Percentiles rank a stretch among this genome's conserved stretches.
Conservation (phyloP, 2,888 invertebrate species). For the Elysia crispata region DNA sequence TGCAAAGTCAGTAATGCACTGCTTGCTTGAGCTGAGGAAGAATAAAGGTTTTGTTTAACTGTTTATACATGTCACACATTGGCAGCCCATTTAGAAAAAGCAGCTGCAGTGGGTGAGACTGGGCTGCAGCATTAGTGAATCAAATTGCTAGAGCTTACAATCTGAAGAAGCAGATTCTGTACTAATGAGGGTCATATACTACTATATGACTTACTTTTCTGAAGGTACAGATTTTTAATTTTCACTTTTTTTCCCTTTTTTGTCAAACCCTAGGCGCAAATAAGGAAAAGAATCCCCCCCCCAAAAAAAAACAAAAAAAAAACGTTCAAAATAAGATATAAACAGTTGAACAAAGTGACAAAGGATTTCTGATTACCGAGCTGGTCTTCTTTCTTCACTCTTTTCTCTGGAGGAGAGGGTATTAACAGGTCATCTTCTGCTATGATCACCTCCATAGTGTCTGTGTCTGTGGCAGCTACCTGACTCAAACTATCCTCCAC, state of each 20-base stretch:
- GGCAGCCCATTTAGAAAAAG: too few relatives aligned
- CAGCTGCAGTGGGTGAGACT: too few relatives aligned
- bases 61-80: too few relatives aligned
- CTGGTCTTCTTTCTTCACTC: slow-evolving; percentile 65
- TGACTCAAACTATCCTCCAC: slow-evolving; percentile 56
- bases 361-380: slow-evolving; percentile 54
- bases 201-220: too few relatives aligned
- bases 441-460: slow-evolving; percentile 71
- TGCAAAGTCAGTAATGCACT: slow-evolving; percentile 76
- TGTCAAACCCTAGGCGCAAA: too few relatives aligned
- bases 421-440: slow-evolving; percentile 60
- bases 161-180: too few relatives aligned
- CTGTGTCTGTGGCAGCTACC: slow-evolving; percentile 54
- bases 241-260: too few relatives aligned
- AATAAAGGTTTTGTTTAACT: too few relatives aligned
- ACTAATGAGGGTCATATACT: too few relatives aligned
- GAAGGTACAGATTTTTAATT: too few relatives aligned
- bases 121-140: too few relatives aligned
- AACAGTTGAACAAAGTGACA: not conserved
- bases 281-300: not conserved
- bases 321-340: not conserved
- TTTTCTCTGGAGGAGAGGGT: slow-evolving; percentile 57
- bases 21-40: slow-evolving; percentile 73
- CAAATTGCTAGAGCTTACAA: too few relatives aligned
- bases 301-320: not conserved